These are phyloP conservation scores for Planiliza haematocheilus DNA, from an alignment of 2,113 vertebrate species.

Conservation along the genomic window DNA sequence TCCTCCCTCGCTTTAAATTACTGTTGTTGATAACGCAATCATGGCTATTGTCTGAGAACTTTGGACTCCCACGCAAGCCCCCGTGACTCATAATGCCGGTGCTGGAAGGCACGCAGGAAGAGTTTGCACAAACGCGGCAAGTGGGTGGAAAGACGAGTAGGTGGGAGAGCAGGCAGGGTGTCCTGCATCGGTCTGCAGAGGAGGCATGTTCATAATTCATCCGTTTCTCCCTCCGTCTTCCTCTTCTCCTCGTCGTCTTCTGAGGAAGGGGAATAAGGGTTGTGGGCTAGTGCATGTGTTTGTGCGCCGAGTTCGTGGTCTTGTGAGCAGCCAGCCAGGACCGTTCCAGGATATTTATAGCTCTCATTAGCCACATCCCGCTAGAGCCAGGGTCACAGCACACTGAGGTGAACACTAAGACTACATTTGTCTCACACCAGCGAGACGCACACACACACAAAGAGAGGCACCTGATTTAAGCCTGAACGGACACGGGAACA, in stretches of 20 bases:
- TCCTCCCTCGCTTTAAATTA: neutral
- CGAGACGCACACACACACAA: constrained; percentile 8
- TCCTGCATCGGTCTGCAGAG: constrained; percentile 18
- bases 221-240: constrained; percentile 14
- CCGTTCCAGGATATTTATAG: constrained; percentile 74
- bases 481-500: neutral
- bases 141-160: constrained; percentile 49
- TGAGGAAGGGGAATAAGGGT: constrained; percentile 26
- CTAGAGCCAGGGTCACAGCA: constrained; percentile 66
- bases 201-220: constrained; percentile 55
- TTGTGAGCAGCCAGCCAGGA: constrained; percentile 37
- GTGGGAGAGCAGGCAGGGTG: constrained; percentile 22
- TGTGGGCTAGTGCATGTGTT: constrained; percentile 15
- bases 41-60: constrained; percentile 5
- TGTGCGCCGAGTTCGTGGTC: constrained; percentile 27
- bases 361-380: constrained; percentile 73
- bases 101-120: constrained; percentile 9
- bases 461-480: neutral
- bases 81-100: constrained; percentile 29
- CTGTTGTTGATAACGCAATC: constrained; percentile 18
- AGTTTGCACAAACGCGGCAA: constrained; percentile 19
- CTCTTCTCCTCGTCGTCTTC: constrained; percentile 12
- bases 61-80: constrained; percentile 26
- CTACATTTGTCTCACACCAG: constrained; percentile 29
- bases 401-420: constrained; percentile 42